Conservation (phyloP, 2,888 invertebrate genomes). For the Heterodera filipjevi region DNA sequence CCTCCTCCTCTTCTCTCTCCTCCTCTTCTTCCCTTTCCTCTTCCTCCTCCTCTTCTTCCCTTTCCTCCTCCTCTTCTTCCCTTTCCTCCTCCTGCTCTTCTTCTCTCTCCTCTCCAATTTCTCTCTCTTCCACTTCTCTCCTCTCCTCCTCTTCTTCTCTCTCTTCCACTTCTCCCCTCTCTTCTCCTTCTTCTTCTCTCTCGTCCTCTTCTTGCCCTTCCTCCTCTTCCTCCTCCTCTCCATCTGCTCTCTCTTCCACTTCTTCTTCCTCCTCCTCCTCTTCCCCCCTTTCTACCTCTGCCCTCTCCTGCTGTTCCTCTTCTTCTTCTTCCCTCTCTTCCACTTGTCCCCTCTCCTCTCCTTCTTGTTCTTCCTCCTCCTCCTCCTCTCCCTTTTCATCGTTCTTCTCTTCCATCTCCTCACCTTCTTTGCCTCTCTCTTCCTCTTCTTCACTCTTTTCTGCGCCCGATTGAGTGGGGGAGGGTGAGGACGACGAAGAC, state of each 20-base stretch:
- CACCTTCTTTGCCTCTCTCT: not conserved
- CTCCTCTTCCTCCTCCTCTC: conserved; percentile 1
- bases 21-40: not conserved
- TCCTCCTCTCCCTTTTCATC: not conserved
- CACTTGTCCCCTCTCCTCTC: not conserved
- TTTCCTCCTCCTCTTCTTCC: not conserved
- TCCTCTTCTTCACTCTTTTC: not conserved
- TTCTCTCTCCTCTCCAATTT: not conserved
- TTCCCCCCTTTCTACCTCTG: not conserved
- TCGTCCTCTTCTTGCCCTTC: not conserved
- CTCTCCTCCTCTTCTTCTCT: not conserved
- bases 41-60: not conserved
- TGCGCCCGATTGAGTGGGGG: not conserved
- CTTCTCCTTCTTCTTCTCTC: not conserved
- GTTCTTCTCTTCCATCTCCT: not conserved
- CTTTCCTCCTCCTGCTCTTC: not conserved
- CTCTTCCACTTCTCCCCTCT: not conserved
- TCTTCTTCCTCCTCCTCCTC: not conserved
- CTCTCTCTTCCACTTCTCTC: not conserved
- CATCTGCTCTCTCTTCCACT: not conserved
- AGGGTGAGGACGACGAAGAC: conserved; percentile 33
- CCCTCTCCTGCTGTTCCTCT: not conserved
- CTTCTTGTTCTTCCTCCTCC: not conserved
- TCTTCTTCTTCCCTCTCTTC: not conserved
- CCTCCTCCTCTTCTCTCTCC: not conserved